Conservation (phyloP, 2,113 vertebrate species). For the Nycticebus coucang region DNA sequence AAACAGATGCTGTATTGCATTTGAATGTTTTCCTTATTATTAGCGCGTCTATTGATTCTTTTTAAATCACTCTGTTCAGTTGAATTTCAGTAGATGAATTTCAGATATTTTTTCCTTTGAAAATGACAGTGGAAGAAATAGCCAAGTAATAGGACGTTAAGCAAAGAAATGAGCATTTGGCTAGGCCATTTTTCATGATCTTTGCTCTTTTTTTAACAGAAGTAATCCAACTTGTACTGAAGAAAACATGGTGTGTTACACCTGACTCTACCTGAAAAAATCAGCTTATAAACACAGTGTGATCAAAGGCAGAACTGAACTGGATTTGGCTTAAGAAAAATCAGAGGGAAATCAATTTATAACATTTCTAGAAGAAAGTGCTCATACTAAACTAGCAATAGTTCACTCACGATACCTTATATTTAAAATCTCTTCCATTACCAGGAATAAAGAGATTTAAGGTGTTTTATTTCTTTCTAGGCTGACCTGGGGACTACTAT, state of each 20-base stretch:
- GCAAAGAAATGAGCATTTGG: slow-evolving; percentile 44
- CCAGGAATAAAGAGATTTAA: background rate
- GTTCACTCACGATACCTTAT: background rate
- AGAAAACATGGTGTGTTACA: background rate
- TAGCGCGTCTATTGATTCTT: slow-evolving; percentile 49
- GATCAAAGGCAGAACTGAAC: background rate
- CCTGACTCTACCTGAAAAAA: background rate
- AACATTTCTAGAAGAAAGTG: background rate
- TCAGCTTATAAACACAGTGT: background rate
- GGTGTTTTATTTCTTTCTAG: slow-evolving; percentile 1
- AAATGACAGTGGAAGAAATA: slow-evolving; percentile 45
- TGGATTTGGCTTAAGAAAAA: slow-evolving; percentile 14
- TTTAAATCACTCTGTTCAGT: slow-evolving; percentile 29
- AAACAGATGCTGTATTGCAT: slow-evolving; percentile 37
- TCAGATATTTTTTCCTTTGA: slow-evolving; percentile 61
- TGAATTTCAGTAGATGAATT: slow-evolving; percentile 56
- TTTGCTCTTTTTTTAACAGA: slow-evolving; percentile 37
- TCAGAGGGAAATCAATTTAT: background rate
- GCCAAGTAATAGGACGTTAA: slow-evolving; percentile 37
- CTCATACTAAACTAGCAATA: background rate
- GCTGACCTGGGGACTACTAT: background rate
- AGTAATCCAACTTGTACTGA: background rate
- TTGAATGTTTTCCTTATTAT: slow-evolving; percentile 33
- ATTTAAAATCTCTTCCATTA: background rate
- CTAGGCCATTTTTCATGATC: background rate